A percentile compares a stretch with the other conserved stretches of the same genome.
Evolutionary conservation across 2,797 vertebrate genomes (phyloP).

Genomic region (Silurus lanzhouensis): DNA sequence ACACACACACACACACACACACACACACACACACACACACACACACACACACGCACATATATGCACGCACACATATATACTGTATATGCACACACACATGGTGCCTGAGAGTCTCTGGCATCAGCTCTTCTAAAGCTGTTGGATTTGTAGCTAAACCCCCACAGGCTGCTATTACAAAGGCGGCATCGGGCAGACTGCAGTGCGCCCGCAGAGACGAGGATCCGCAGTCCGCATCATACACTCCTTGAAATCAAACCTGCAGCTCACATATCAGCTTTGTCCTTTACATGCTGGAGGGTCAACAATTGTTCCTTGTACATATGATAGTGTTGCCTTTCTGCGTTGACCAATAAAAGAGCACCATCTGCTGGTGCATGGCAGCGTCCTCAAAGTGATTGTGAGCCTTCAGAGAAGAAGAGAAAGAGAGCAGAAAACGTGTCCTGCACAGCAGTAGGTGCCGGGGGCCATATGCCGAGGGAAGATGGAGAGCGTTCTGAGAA

Average conservation of each 20-base stretch:
- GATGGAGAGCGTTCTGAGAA: background rate
- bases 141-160: constrained; percentile 71
- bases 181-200: constrained; percentile 20
- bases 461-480: constrained; percentile 12
- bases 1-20: background rate
- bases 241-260: constrained; percentile 3
- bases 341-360: background rate
- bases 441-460: constrained; percentile 6
- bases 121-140: constrained; percentile 70
- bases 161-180: constrained; percentile 69
- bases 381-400: background rate
- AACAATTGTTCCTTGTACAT: background rate
- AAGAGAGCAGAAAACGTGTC: background rate
- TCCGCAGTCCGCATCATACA: constrained; percentile 4
- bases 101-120: constrained; percentile 77
- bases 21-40: background rate
- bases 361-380: constrained; percentile 30
- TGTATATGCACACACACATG: constrained; percentile 51
- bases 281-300: background rate
- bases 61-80: background rate
- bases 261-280: background rate
- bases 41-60: background rate
- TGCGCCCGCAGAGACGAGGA: constrained; percentile 19
- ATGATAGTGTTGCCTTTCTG: too few species aligned
- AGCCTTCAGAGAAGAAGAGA: background rate